Base-by-base conservation (phyloP, 1,140 invertebrate genomes). In the Akabosia matsudoensis region DNA sequence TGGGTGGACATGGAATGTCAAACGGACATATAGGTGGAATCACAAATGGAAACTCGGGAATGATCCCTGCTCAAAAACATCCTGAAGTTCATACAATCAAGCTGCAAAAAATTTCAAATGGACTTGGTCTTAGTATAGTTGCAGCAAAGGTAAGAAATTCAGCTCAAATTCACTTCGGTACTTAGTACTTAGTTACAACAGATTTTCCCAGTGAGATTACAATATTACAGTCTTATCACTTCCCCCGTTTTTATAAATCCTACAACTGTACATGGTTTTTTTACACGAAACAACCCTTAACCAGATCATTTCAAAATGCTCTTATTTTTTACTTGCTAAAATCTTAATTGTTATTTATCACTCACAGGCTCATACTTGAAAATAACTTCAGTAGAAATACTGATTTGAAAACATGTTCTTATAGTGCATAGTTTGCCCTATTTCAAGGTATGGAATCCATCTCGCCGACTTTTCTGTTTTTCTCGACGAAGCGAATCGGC, bases 71-170 rank as follows among this genome's bases (percentile, higher is more conserved):
- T n/a, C n/a, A n/a, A n/a, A 7, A 31, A 24, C 28, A 91, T 78
- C 90, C 90, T 1, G 90, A 93, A 84, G 87, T 95, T 73, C 90
- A 93, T 82, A 89, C 93, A n/a, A 94, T 97, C 73, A 90, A 94
- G 82, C 87, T 97, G 30, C 92, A 95, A 82, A 97, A 97, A 86
- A 93, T 93, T 76, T 91, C 92, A 73, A 94, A 92, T 82, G 93
- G 94, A 74, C 96, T 97, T 92, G 95, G 95, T 14, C 87, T 97
- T 70, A 96, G 93, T 80, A 97, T 97, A 81, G 94, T 97, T 26
- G 95, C 95, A 24, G 94, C 94, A 10, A 95, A 95, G 88, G 94
- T 91, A 84, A 83, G 84, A 78, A 45, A 18, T 45, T n/a, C n/a
- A n/a, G n/a, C n/a, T n/a, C n/a, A n/a, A 45, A 45, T 18, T 45